These are phyloP conservation scores for Heliocidaris tuberculata DNA, from an alignment of 35 echinoderm and acorn worm genomes.

Conservation along the genomic window DNA sequence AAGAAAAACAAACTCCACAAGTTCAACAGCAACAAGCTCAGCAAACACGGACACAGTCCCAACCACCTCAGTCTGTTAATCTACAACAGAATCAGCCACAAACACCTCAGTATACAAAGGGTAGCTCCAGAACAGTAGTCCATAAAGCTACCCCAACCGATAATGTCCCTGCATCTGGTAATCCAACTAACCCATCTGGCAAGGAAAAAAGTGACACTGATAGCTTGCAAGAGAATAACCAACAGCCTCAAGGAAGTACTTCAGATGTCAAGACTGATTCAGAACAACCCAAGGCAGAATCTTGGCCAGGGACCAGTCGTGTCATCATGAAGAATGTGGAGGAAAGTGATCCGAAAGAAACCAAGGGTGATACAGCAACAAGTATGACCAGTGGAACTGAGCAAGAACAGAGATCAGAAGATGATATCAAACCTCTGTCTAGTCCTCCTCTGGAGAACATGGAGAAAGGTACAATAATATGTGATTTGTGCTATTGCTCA, in stretches of 20 bases:
- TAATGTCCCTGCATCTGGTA: background rate
- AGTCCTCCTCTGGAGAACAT: background rate
- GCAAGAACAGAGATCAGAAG: background rate
- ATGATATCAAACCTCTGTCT: conserved; percentile 23
- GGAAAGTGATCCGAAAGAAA: background rate
- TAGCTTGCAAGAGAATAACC: background rate
- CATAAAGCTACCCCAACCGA: background rate
- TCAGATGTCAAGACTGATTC: too few relatives aligned
- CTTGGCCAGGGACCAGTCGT: background rate
- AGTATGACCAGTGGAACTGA: background rate
- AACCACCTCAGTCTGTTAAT: background rate
- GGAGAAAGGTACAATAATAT: background rate
- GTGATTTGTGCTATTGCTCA: background rate
- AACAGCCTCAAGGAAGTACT: background rate
- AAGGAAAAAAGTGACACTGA: background rate
- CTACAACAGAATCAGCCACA: background rate
- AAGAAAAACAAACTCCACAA: background rate
- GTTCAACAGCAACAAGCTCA: too few relatives aligned
- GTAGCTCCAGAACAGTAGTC: background rate
- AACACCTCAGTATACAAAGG: background rate
- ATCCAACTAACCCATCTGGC: background rate
- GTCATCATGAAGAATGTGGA: background rate
- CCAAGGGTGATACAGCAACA: conserved; percentile 34
- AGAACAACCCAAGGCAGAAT: too few relatives aligned
- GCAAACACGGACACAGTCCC: background rate